phyloP scores from a whole-genome alignment of 2,113 vertebrate genomes.

The Noturus placidus region DNA sequence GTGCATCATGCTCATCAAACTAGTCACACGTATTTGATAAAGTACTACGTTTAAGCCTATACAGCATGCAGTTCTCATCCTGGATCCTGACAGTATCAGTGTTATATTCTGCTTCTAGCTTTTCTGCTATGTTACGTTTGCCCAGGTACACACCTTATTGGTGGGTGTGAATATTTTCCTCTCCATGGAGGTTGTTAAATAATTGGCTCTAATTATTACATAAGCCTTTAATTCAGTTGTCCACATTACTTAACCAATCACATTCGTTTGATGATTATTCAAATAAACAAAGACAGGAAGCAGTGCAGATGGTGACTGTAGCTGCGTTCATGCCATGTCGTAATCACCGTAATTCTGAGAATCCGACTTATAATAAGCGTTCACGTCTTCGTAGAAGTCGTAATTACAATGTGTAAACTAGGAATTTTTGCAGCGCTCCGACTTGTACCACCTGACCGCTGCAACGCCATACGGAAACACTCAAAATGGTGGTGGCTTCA shows the following conservation, averaged over 20 bases:
- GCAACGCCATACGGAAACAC: no score
- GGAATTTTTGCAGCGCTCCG: no score
- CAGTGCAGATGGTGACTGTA: neutral
- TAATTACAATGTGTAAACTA: no score
- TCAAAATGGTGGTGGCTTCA: no score
- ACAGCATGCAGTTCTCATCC: neutral
- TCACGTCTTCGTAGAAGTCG: no score
- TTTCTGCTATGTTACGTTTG: neutral
- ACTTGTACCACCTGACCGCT: no score
- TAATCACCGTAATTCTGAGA: no score
- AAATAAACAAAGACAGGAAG: neutral
- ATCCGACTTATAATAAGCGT: no score
- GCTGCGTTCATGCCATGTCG: no score
- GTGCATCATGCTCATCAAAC: neutral
- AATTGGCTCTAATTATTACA: neutral
- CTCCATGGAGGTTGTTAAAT: neutral
- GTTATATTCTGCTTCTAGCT: neutral
- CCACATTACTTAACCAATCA: neutral
- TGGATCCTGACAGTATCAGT: neutral
- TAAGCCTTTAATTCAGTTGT: neutral
- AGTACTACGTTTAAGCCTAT: neutral
- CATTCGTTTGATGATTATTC: neutral
- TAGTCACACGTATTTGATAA: neutral
- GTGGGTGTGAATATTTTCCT: neutral
- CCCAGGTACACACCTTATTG: neutral